phyloP scores from a whole-genome alignment of 2,888 invertebrate species.

The Troides oblongomaculatus region DNA sequence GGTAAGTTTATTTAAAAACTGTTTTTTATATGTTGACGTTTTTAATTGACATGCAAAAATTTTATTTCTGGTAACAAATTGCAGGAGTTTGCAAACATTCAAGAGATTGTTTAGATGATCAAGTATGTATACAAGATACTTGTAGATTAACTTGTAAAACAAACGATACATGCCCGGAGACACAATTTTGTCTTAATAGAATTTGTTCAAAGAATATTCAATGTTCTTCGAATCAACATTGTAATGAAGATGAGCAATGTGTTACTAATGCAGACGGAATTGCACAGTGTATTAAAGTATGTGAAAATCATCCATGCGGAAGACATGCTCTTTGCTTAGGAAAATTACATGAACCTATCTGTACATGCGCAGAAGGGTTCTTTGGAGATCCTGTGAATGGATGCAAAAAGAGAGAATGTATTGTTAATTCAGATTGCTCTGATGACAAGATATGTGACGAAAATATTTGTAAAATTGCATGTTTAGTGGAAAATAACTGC shows the following conservation, averaged over 20 bases:
- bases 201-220: slow-evolving; percentile 91
- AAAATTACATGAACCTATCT: slow-evolving; percentile 85
- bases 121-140: slow-evolving; percentile 91
- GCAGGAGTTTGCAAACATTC: slow-evolving; percentile 87
- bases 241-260: slow-evolving; percentile 87
- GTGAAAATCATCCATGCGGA: slow-evolving; percentile 87
- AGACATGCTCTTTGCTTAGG: slow-evolving; percentile 90
- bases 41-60: not conserved
- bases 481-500: slow-evolving; percentile 90
- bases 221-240: slow-evolving; percentile 87
- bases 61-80: slow-evolving; percentile 41
- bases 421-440: slow-evolving; percentile 84
- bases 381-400: slow-evolving; percentile 90
- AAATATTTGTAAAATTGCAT: slow-evolving; percentile 92
- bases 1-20: slow-evolving; percentile 66
- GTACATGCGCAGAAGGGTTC: slow-evolving; percentile 88
- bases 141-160: slow-evolving; percentile 91
- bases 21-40: not conserved
- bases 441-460: slow-evolving; percentile 91
- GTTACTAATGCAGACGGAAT: slow-evolving; percentile 83
- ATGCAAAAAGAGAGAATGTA: slow-evolving; percentile 90
- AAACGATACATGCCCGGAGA: slow-evolving; percentile 90
- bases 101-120: slow-evolving; percentile 91
- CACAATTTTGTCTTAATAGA: slow-evolving; percentile 90
- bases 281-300: slow-evolving; percentile 87